These are phyloP conservation scores for Potamilus streckersoni DNA, from an alignment of 1,140 invertebrate species.

Conservation along the genomic window DNA sequence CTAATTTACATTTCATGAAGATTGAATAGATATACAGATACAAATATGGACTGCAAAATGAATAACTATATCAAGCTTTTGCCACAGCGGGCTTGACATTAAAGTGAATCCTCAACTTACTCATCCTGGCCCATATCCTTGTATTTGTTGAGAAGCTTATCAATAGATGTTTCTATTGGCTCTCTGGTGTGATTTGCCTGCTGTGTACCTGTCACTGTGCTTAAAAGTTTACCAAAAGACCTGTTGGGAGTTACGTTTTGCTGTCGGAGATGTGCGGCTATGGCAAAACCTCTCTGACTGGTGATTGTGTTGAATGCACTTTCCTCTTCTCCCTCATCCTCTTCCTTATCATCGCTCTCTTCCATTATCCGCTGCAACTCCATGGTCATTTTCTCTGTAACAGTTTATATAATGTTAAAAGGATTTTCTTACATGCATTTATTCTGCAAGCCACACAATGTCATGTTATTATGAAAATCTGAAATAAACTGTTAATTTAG, in stretches of 20 bases:
- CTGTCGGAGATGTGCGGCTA: not conserved
- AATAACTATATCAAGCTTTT: too few species aligned
- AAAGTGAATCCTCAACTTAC: constrained; percentile 33
- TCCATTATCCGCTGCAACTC: constrained; percentile 50
- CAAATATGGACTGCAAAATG: too few species aligned
- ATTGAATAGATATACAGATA: too few species aligned
- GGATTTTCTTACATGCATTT: too few species aligned
- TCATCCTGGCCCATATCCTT: constrained; percentile 59
- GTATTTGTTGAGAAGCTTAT: constrained; percentile 50
- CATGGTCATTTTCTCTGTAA: constrained; percentile 53
- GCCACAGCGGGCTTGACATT: too few species aligned
- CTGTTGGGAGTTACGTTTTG: not conserved
- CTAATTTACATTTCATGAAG: too few species aligned
- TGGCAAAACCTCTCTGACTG: constrained; percentile 40
- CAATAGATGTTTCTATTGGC: constrained; percentile 28
- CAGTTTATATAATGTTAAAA: not conserved
- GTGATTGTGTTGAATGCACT: constrained; percentile 58
- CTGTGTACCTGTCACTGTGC: not conserved
- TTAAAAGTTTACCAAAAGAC: not conserved
- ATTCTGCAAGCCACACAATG: too few species aligned
- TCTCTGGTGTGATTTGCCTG: not conserved
- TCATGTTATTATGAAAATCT: too few species aligned
- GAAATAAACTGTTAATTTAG: too few species aligned
- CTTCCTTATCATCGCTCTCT: constrained; percentile 22
- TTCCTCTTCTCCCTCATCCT: constrained; percentile 40